Evolutionary conservation across 2,888 invertebrate genomes (phyloP), one percentile per base, ranked within the genome.

Genomic region (Apodemia hepburni): DNA sequence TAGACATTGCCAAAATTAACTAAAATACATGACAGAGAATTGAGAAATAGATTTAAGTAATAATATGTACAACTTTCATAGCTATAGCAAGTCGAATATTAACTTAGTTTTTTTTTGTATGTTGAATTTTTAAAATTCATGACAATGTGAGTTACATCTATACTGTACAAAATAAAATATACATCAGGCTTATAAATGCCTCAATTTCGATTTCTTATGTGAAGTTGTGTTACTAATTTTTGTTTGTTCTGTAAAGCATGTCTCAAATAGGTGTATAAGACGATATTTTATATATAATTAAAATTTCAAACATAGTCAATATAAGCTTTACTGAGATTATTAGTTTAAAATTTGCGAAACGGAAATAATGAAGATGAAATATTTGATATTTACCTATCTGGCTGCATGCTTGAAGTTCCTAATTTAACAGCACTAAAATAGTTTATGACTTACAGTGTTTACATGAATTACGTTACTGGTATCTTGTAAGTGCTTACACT

Each of bases 321-420:
- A 12, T 51, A 22, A 51, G 18, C 22, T 51, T 17, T 22, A 18
- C 51, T 15, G 38, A 38, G 38, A 38, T 38, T 38, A 38, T 38
- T 15, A 22, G 22, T 22, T 51, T 22, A 51, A 51, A n/a, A 17
- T 22, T 11, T 51, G 9, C 18, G 18, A 22, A 51, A 51, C 51
- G 22, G 51, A 51, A 51, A 51, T 49, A 51, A 22, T 51, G 18
- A 22, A 12, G 51, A 11, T 18, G 51, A 51, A 51, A 51, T 22
- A 51, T 51, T 51, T 51, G 38, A 51, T 18, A 51, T 22, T 22
- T 9, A 49, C 51, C 51, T 51, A 51, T 51, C 51, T 51, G 51
- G 51, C 51, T 51, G 51, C 51, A 49, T 27, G 54, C 54, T 27
- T 54, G 15, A 54, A 54, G 54, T 54, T 54, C 54, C 54, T 54